Conservation (phyloP, 2,888 invertebrate species). For the Drosophila bunnanda region DNA sequence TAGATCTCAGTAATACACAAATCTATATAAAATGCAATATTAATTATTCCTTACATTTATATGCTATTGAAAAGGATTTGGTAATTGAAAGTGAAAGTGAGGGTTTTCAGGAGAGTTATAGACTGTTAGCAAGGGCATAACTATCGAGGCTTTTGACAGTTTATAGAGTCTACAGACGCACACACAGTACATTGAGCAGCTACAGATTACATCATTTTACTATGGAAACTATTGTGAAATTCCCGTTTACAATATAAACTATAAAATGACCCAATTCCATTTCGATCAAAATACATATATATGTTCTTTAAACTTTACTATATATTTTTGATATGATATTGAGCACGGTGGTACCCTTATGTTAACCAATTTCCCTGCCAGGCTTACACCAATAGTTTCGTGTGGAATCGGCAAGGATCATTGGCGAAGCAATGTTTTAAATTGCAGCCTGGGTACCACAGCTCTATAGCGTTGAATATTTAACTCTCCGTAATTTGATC, state of each 20-base stretch:
- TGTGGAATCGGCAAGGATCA: too few relatives aligned
- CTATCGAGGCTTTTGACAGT: slow-evolving; percentile 15
- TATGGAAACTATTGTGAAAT: slow-evolving; percentile 20
- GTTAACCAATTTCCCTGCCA: too few relatives aligned
- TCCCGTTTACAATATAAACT: slow-evolving; percentile 11
- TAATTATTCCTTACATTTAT: neutral
- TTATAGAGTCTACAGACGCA: slow-evolving; percentile 31
- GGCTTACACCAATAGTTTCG: too few relatives aligned
- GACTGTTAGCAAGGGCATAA: slow-evolving; percentile 4
- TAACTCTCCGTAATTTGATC: neutral
- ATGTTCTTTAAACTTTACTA: neutral
- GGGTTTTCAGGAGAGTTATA: neutral
- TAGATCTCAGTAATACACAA: neutral
- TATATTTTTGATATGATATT: neutral
- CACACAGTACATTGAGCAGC: slow-evolving; percentile 36
- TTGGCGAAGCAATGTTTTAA: too few relatives aligned
- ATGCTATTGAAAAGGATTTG: neutral
- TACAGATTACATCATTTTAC: slow-evolving; percentile 33
- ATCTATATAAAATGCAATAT: neutral
- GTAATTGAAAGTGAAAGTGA: neutral
- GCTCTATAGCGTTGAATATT: neutral
- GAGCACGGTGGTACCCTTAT: neutral
- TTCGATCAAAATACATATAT: neutral
- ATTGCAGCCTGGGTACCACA: neutral
- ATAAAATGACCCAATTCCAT: neutral